Conservation (phyloP, 2,113 vertebrate genomes). For the Neolamprologus sp. region DNA sequence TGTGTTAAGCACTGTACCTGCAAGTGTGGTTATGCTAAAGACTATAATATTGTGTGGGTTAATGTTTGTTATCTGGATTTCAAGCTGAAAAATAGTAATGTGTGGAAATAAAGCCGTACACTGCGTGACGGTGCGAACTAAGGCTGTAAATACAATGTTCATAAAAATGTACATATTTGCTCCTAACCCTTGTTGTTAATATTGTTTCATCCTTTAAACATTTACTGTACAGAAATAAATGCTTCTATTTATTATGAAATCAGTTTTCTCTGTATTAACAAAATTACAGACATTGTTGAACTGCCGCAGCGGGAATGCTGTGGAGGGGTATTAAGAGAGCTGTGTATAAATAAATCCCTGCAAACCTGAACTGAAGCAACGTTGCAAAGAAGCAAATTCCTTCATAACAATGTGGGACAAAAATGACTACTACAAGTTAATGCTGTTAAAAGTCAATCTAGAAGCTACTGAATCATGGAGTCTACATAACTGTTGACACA, state of each 20-base stretch:
- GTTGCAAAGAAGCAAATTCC: neutral
- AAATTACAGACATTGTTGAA: neutral
- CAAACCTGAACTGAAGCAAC: neutral
- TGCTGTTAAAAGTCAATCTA: neutral
- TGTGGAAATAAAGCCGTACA: neutral
- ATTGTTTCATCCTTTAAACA: slow-evolving; percentile 11
- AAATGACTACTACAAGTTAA: neutral
- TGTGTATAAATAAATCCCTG: neutral
- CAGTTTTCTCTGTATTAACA: neutral
- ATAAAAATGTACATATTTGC: slow-evolving; percentile 65
- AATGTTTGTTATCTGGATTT: neutral
- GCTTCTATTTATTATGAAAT: slow-evolving; percentile 69
- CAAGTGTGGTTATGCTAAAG: neutral
- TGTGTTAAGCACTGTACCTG: neutral
- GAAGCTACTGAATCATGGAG: neutral
- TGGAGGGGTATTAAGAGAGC: neutral
- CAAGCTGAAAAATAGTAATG: neutral
- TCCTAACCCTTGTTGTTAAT: neutral
- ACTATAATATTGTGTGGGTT: neutral
- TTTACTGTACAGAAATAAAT: slow-evolving; percentile 65
- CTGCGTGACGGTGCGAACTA: neutral
- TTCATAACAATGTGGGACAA: neutral
- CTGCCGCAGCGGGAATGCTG: accelerated
- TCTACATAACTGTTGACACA: neutral
- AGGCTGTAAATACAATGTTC: slow-evolving; percentile 63